Conservation (phyloP, 2,888 invertebrate genomes). For the Tinea trinotella region DNA sequence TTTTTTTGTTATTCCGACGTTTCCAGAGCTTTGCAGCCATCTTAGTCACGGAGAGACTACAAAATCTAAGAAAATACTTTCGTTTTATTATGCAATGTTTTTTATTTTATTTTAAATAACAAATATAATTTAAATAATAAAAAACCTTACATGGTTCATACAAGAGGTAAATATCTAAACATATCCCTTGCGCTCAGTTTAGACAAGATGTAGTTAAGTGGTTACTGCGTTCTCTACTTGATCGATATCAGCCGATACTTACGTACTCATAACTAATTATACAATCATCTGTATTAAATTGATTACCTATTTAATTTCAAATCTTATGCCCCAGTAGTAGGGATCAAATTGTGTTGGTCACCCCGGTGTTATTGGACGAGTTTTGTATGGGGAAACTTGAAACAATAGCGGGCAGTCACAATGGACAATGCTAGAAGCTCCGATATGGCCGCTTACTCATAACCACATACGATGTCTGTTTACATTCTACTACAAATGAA, state of each 20-base stretch:
- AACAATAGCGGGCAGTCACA: conserved; percentile 63
- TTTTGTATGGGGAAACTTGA: conserved; percentile 22
- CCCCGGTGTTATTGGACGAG: not conserved
- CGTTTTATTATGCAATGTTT: too few species aligned
- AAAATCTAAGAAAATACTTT: too few species aligned
- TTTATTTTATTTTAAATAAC: too few species aligned
- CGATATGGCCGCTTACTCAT: conserved; percentile 33
- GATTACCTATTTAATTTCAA: not conserved
- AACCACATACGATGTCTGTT: conserved; percentile 12
- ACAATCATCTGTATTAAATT: not conserved
- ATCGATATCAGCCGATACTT: conserved; percentile 7
- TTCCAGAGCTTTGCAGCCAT: too few species aligned
- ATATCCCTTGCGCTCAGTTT: not conserved
- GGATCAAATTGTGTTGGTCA: not conserved
- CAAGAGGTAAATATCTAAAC: not conserved
- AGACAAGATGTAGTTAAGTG: not conserved
- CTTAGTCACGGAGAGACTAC: too few species aligned
- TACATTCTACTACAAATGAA: conserved; percentile 10
- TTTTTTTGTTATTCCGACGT: too few species aligned
- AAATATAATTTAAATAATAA: too few species aligned
- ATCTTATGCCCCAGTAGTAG: not conserved
- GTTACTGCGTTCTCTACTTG: not conserved
- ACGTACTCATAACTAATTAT: conserved; percentile 7
- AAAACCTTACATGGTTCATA: too few species aligned
- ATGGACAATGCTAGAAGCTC: conserved; percentile 64